phyloP scores from a whole-genome alignment of 2,113 vertebrate species.

The Brachyistius frenatus region DNA sequence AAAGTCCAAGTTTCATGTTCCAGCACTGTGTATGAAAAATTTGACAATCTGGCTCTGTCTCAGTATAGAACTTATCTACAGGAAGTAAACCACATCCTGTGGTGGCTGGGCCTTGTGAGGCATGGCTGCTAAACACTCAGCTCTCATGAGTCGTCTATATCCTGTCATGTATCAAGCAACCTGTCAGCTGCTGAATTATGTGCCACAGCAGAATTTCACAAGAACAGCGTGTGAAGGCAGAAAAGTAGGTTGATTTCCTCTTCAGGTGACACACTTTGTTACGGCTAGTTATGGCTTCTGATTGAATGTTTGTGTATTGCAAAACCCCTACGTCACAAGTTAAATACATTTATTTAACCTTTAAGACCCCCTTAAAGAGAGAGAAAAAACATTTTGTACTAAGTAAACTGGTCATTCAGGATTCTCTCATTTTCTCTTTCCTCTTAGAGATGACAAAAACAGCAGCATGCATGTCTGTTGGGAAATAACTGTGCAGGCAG shows the following conservation, averaged over 20 bases:
- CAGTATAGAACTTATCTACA: slow-evolving; percentile 69
- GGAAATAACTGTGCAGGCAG: slow-evolving; percentile 74
- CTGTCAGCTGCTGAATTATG: slow-evolving; percentile 38
- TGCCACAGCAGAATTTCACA: not conserved
- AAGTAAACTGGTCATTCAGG: slow-evolving; percentile 31
- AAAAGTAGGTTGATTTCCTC: slow-evolving; percentile 5
- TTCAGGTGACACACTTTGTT: slow-evolving; percentile 7
- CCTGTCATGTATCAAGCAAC: slow-evolving; percentile 71
- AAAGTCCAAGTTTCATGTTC: slow-evolving; percentile 7
- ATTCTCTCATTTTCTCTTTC: slow-evolving; percentile 55
- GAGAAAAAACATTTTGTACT: slow-evolving; percentile 31
- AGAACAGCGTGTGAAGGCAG: not conserved
- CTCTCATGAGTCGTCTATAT: slow-evolving; percentile 69
- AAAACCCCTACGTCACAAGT: slow-evolving; percentile 3
- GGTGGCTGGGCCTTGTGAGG: slow-evolving; percentile 57
- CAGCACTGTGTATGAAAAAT: not conserved
- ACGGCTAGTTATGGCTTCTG: slow-evolving; percentile 1
- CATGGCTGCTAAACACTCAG: slow-evolving; percentile 54
- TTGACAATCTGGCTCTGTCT: slow-evolving; percentile 44
- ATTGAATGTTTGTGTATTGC: not conserved
- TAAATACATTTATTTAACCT: slow-evolving; percentile 39
- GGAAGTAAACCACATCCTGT: slow-evolving; percentile 83
- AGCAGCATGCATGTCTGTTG: slow-evolving; percentile 57
- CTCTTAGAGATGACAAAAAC: slow-evolving; percentile 54
- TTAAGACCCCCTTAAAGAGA: not conserved